Conservation (phyloP, 2,113 vertebrate genomes). For the Rhombomys opimus region DNA sequence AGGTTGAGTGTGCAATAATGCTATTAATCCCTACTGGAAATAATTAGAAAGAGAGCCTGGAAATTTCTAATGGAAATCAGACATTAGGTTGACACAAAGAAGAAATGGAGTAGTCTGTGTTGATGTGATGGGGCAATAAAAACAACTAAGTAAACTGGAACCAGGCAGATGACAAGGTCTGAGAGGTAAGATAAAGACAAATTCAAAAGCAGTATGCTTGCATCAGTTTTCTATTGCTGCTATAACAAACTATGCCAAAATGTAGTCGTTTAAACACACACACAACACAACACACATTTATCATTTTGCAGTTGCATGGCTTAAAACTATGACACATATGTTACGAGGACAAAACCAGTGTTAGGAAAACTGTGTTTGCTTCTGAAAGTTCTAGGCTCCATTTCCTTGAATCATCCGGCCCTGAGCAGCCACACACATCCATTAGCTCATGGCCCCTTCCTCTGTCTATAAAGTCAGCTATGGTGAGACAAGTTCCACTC, state of each 20-base stretch:
- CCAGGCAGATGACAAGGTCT: not conserved
- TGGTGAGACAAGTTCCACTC: not conserved
- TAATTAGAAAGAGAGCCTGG: not conserved
- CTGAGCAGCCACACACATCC: not conserved
- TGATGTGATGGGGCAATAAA: not conserved
- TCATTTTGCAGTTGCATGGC: not conserved
- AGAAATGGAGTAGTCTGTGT: not conserved
- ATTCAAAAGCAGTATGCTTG: not conserved
- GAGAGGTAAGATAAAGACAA: not conserved
- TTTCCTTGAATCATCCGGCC: not conserved
- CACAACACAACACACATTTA: not conserved
- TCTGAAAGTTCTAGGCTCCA: not conserved
- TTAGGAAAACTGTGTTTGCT: not conserved
- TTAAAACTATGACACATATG: not conserved
- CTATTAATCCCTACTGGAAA: not conserved
- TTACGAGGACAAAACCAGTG: not conserved
- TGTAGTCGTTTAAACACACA: not conserved
- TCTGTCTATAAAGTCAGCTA: not conserved
- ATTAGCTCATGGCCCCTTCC: not conserved
- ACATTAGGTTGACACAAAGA: not conserved
- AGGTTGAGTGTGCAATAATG: not conserved
- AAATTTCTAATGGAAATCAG: not conserved
- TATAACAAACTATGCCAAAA: not conserved
- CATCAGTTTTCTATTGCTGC: not conserved
- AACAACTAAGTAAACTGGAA: not conserved